These are phyloP conservation scores for Syngnathoides biaculeatus DNA, from an alignment of 2,113 vertebrate genomes.

Conservation along the genomic window DNA sequence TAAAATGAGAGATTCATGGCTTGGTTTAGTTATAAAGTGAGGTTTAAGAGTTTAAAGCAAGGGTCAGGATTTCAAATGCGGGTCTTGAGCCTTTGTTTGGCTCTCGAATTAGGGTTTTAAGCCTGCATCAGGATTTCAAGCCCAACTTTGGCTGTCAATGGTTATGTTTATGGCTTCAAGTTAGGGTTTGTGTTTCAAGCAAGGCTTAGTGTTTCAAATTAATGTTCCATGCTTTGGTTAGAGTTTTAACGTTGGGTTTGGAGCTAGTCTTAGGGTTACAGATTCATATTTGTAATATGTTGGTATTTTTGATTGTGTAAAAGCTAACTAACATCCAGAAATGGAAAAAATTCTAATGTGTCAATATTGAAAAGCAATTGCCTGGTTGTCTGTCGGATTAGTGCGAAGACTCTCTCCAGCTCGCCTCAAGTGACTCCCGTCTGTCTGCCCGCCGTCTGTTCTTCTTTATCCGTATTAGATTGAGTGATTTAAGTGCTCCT, in stretches of 20 bases:
- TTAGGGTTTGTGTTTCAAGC: background rate
- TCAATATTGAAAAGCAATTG: too few species aligned
- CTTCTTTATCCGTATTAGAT: slow-evolving; percentile 2
- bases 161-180: background rate
- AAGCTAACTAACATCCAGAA: too few species aligned
- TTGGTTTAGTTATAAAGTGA: too few species aligned
- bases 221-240: background rate
- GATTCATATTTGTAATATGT: background rate
- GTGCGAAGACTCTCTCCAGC: background rate
- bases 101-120: background rate
- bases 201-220: background rate
- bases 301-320: background rate
- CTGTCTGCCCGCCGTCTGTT: slow-evolving; percentile 10
- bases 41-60: background rate
- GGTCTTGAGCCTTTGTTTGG: too few species aligned
- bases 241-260: background rate
- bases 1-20: too few species aligned
- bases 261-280: background rate
- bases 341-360: too few species aligned
- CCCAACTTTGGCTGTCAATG: background rate
- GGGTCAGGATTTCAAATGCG: background rate
- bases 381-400: background rate
- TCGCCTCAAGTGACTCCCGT: background rate
- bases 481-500: slow-evolving; percentile 37
- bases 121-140: background rate